Base-by-base conservation (phyloP, 2,797 vertebrate species). In the Geotrypetes seraphini region DNA sequence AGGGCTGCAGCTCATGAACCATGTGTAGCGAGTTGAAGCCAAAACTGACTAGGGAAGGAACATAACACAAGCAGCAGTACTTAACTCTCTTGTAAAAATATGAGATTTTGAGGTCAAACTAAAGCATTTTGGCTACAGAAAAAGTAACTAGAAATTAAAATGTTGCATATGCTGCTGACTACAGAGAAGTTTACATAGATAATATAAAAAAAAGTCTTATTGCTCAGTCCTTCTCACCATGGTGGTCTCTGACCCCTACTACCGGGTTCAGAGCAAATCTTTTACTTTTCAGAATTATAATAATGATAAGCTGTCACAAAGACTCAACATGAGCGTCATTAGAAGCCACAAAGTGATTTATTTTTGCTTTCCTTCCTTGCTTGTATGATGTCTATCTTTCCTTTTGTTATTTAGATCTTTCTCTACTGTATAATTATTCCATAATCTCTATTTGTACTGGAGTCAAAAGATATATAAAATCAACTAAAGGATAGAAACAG, bases 271-370 rank as follows among this genome's bases (percentile, higher is more conserved):
- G 79, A 73, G 67, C 69, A 64, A 53, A 10, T 2, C 6, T 37
- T 48, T 27, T 36, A 51, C 65, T 64, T 69, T 71, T 63, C 60
- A 64, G 73, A 74, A 76, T 47, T 67, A 69, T 66, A 66, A 72
- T 71, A 75, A 69, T 50, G 61, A 58, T 37, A 62, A 45, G 75
- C 67, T 81, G 73, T 80, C 76, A 69, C 63, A 69, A 67, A 46
- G 55, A 55, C 72, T 76, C 69, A 76, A 63, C 71, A 73, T 64
- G 58, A 63, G 63, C 62, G 61, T 80, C 68, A 63, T 53, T 55
- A 73, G 65, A n/a, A n/a, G 66, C 66, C 63, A 47, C 42, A 35
- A 47, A 36, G 50, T 78, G 58, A 72, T 80, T 79, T 66, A 71
- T 79, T 68, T n/a, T 70, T 71, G 63, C 64, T 68, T 64, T 72